phyloP scores from a whole-genome alignment of 2,797 vertebrate species.

The Calcarius lapponicus region DNA sequence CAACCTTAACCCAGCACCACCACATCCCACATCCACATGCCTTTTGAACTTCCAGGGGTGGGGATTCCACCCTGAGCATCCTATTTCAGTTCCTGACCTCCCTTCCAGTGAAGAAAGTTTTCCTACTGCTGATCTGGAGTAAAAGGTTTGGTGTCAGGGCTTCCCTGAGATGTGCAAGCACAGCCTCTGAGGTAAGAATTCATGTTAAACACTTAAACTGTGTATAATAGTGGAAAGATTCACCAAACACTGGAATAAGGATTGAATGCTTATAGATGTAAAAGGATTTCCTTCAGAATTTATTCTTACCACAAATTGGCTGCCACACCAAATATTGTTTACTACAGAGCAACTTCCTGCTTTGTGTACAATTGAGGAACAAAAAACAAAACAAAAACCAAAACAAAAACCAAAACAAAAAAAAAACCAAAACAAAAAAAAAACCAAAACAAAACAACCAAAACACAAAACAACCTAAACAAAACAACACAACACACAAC shows the following conservation, averaged over 20 bases:
- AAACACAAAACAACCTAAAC: too few species aligned
- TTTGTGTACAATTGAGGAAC: background rate
- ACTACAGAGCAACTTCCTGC: background rate
- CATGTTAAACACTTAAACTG: background rate
- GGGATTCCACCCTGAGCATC: background rate
- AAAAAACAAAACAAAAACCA: too few species aligned
- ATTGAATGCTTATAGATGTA: background rate
- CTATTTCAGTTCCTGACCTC: background rate
- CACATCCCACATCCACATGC: accelerated
- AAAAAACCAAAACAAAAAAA: too few species aligned
- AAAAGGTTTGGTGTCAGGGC: background rate
- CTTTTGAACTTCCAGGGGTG: background rate
- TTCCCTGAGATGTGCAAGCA: background rate
- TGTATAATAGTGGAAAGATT: background rate
- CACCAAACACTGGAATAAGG: background rate
- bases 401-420: too few species aligned
- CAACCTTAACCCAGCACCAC: too few species aligned
- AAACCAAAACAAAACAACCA: too few species aligned
- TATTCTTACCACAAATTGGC: background rate
- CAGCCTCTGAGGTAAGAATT: background rate
- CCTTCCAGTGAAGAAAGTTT: background rate
- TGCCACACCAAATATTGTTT: background rate
- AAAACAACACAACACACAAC: too few species aligned
- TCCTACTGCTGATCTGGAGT: background rate
- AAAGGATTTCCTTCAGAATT: background rate